Evolutionary conservation across 2,888 invertebrate species (phyloP), one percentile per base, ranked within the genome.

Genomic region (Netelia virgata): DNA sequence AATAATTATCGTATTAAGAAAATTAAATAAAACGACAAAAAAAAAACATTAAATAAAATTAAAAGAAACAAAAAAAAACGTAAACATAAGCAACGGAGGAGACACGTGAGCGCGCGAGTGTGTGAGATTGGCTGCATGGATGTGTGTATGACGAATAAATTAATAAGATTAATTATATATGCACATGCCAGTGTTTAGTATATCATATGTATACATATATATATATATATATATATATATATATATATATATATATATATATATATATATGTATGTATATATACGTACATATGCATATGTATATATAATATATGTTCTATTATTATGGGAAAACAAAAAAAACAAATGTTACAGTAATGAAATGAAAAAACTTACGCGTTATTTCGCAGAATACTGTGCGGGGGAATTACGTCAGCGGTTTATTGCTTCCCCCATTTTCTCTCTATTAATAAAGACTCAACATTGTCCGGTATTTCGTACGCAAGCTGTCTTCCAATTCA

Each of bases 281-380:
- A 91, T 89, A 88, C 88, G 90, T 88, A 91, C 89, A 90, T 90
- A 91, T 91, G 91, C 90, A 90, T 90, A 89, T 86, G 88, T 90
- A 86, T 91, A 90, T 91, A 86, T 87, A 90, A 86, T 91, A 90
- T 91, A 86, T 87, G 70, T 79, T 84, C 77, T 74, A 84, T 89
- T 89, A 90, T 85, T 88, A 90, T 89, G 87, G 88, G 87, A 88
- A 88, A 89, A 87, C 85, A 88, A 87, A 73, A 36, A 36, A 36
- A 36, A 82, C 82, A 73, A 89, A 92, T 92, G 90, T 91, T 91
- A 92, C 91, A 89, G 89, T 91, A 91, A 92, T 89, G 84, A 82
- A 78, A 70, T 90, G 91, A 91, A 89, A 88, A 70, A 89, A 87
- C 87, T 90, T 74, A 53, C 89, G 90, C 90, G 89, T 92, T 91